Evolutionary conservation across 2,888 invertebrate genomes (phyloP).

Genomic region (Epirrita christyi): DNA sequence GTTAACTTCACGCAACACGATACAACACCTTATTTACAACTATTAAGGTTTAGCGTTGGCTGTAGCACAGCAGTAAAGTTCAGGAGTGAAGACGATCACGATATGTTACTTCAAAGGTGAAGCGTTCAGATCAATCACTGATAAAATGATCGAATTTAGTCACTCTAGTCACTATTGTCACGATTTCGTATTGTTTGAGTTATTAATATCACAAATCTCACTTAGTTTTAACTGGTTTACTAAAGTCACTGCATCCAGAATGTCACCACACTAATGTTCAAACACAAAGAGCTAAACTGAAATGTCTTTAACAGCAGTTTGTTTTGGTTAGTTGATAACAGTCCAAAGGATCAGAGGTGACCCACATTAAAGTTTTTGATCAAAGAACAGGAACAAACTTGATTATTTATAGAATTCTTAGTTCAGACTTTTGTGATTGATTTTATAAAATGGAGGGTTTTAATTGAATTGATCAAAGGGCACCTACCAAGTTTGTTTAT

Average conservation of each 20-base stretch:
- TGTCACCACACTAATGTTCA: background rate
- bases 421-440: background rate
- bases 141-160: conserved; percentile 8
- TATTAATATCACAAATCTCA: background rate
- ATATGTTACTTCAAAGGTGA: background rate
- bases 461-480: too few relatives aligned
- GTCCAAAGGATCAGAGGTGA: background rate
- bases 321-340: background rate
- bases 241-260: conserved; percentile 15
- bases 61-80: conserved; percentile 22
- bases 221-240: background rate
- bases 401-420: background rate
- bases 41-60: conserved; percentile 21
- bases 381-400: background rate
- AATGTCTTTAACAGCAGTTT: background rate
- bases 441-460: too few relatives aligned
- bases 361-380: background rate
- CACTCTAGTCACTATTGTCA: conserved; percentile 7
- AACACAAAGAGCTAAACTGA: background rate
- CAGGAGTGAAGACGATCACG: background rate
- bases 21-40: conserved; percentile 33
- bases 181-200: conserved; percentile 7
- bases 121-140: conserved; percentile 16
- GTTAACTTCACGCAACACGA: conserved; percentile 49
- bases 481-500: too few relatives aligned